Evolutionary conservation across 2,888 invertebrate species (phyloP), one percentile per base, ranked within the genome.

Genomic region (Byasa hedistus): DNA sequence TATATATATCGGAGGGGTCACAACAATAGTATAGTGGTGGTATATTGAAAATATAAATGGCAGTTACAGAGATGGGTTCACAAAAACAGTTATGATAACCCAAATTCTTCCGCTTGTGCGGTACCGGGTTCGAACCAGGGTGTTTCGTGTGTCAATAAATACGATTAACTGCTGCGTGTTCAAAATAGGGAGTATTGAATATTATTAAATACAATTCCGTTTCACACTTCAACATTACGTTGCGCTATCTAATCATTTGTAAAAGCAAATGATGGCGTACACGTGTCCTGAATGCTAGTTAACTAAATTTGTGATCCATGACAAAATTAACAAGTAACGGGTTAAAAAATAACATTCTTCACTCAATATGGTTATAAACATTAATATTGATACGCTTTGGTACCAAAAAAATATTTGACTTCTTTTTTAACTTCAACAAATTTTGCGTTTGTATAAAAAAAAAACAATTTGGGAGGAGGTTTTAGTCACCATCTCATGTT

Each of bases 261-360:
- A 76, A 76, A 76, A 75, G 73, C 75, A 72, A 80, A 73, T 78
- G 75, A 78, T 76, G 78, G 75, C 72, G 72, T 70, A 73, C 75
- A 72, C 81, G 80, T 82, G 83, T 78, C 77, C 76, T 69, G 79
- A 80, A 75, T 83, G 70, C 74, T 77, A 81, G 83, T 83, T 70
- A 75, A 75, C 73, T 70, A 68, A 70, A 73, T 72, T 70, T 70
- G 72, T 75, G n/a, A n/a, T n/a, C n/a, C n/a, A 76, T 76, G 72
- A 72, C 67, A 70, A 72, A 72, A 72, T 72, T 72, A 73, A 63
- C 52, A 23, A 55, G 48, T 61, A 23, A 12, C 51, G 48, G 21
- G 10, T 52, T 52, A 19, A n/a, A 48, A 48, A 19, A 52, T 52
- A 19, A n/a, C 10, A 52, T 17, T 44, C 4, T 44, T 15, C 19